Evolutionary conservation across 2,888 invertebrate genomes (phyloP).

Genomic region (Mythimna lalbum): DNA sequence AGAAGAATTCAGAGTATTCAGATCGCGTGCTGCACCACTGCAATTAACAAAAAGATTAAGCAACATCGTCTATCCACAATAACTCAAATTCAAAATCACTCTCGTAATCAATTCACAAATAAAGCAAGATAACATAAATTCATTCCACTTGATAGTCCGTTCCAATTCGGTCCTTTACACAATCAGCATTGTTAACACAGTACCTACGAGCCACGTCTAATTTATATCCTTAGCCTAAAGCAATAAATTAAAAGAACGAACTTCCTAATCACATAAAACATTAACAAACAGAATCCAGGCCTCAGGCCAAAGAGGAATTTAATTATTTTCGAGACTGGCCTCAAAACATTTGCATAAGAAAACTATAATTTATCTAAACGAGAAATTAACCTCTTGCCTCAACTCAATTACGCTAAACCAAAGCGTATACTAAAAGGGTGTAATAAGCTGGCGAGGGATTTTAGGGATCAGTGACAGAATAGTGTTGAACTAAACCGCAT

Average conservation of each 20-base stretch:
- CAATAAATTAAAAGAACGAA: slow-evolving; percentile 68
- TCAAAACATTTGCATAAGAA: slow-evolving; percentile 87
- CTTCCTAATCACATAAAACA: slow-evolving; percentile 86
- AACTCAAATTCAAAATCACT: slow-evolving; percentile 15
- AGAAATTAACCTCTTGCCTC: slow-evolving; percentile 87
- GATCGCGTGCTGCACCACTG: background rate
- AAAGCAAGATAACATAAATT: slow-evolving; percentile 38
- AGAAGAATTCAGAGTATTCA: background rate
- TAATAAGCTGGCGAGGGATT: slow-evolving; percentile 77
- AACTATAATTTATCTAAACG: slow-evolving; percentile 87
- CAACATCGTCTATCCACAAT: slow-evolving; percentile 2
- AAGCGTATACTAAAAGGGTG: slow-evolving; percentile 87
- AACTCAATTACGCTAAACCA: slow-evolving; percentile 86
- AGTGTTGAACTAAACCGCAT: background rate
- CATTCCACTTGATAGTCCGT: slow-evolving; percentile 11
- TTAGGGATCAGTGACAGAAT: slow-evolving; percentile 47
- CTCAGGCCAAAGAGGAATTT: slow-evolving; percentile 84
- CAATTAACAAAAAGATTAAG: slow-evolving; percentile 4
- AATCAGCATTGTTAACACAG: slow-evolving; percentile 47
- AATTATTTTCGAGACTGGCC: slow-evolving; percentile 85
- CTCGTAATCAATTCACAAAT: slow-evolving; percentile 27
- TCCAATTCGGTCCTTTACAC: slow-evolving; percentile 42
- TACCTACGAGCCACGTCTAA: slow-evolving; percentile 44
- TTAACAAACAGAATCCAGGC: slow-evolving; percentile 81
- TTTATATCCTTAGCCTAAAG: slow-evolving; percentile 54